phyloP scores from a whole-genome alignment of 1,140 invertebrate species.

The Oedothorax gibbosus region DNA sequence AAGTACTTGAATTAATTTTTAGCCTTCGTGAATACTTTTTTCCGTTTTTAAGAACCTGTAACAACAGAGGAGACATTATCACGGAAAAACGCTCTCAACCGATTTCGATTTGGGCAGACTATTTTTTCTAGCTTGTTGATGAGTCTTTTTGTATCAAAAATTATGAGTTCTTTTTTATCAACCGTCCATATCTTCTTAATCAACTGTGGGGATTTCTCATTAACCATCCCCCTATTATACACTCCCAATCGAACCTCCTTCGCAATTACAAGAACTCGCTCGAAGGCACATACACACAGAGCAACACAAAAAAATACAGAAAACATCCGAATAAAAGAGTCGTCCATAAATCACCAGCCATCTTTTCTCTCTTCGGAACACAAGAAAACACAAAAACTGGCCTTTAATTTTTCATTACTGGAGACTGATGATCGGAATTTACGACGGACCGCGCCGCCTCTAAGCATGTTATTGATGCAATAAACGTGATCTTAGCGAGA shows the following conservation, averaged over 20 bases:
- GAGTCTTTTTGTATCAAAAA: too few species aligned
- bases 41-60: too few species aligned
- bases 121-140: too few species aligned
- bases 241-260: neutral
- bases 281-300: neutral
- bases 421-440: slow-evolving; percentile 43
- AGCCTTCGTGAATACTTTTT: too few species aligned
- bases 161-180: too few species aligned
- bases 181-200: too few species aligned
- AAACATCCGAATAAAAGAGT: slow-evolving; percentile 7
- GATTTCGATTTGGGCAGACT: too few species aligned
- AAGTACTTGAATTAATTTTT: too few species aligned
- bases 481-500: slow-evolving; percentile 41
- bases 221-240: slow-evolving; percentile 17
- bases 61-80: too few species aligned
- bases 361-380: neutral
- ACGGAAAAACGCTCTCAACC: too few species aligned
- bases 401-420: slow-evolving; percentile 55
- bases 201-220: neutral
- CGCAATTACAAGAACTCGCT: slow-evolving; percentile 18
- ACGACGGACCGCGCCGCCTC: slow-evolving; percentile 23
- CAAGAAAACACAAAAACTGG: neutral
- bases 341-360: slow-evolving; percentile 18
- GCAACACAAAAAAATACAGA: neutral
- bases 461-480: slow-evolving; percentile 53